Evolutionary conservation across 2,888 invertebrate species (phyloP).

Genomic region (Hypercompe scribonia): DNA sequence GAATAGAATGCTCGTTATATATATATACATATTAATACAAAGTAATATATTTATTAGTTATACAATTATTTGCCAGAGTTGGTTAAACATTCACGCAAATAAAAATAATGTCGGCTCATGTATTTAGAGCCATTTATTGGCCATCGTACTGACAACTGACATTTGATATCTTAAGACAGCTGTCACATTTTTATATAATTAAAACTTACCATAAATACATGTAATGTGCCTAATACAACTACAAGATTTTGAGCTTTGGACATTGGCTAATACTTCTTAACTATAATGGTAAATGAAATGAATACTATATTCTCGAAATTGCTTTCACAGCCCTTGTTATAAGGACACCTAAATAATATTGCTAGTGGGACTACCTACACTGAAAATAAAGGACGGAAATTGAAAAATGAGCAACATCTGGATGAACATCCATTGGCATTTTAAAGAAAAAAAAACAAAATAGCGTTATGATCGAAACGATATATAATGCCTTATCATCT

Average conservation of each 20-base stretch:
- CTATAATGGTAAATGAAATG: constrained; percentile 38
- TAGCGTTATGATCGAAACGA: not conserved
- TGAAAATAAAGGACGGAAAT: constrained; percentile 76
- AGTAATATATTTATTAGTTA: not conserved
- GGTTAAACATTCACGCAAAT: not conserved
- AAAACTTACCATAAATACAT: constrained; percentile 26
- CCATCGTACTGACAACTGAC: not conserved
- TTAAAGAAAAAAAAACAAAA: not conserved
- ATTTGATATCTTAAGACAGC: not conserved
- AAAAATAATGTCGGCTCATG: not conserved
- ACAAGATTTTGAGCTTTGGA: constrained; percentile 53
- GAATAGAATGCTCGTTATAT: not conserved
- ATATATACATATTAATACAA: not conserved
- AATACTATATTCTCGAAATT: constrained; percentile 25
- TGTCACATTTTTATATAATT: not conserved
- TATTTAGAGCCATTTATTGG: not conserved
- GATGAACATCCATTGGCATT: constrained; percentile 15
- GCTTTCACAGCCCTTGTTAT: constrained; percentile 71
- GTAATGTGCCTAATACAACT: constrained; percentile 41
- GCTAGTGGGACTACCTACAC: constrained; percentile 43
- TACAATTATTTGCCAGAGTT: not conserved
- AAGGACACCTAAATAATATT: constrained; percentile 58
- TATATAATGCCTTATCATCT: not conserved
- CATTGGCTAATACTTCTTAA: constrained; percentile 49
- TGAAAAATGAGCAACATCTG: constrained; percentile 72